Conservation (phyloP, 2,113 vertebrate species). For the Lathamus discolor region DNA sequence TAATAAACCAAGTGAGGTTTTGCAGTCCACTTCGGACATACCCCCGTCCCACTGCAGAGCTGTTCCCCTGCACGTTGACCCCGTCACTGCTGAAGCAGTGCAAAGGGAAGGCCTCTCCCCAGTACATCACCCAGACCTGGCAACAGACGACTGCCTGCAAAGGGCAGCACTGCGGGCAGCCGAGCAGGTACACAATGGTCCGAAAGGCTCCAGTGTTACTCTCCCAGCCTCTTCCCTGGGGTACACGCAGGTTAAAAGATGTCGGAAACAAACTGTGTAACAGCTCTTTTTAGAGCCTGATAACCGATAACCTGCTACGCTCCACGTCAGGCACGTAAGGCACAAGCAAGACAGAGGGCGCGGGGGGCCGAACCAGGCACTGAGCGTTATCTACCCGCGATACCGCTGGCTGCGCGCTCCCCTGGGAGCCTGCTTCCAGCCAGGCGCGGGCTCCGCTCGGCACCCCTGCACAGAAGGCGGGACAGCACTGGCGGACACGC, state of each 20-base stretch:
- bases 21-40: fast-evolving
- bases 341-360: fast-evolving
- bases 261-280: fast-evolving
- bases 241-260: fast-evolving
- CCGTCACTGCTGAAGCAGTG: fast-evolving
- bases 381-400: fast-evolving
- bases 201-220: fast-evolving
- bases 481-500: neutral
- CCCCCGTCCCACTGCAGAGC: fast-evolving
- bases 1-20: fast-evolving
- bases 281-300: fast-evolving
- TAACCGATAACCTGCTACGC: fast-evolving
- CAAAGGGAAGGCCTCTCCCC: neutral
- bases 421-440: fast-evolving
- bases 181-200: fast-evolving
- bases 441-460: neutral
- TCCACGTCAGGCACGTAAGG: fast-evolving
- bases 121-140: fast-evolving
- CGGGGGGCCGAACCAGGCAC: neutral
- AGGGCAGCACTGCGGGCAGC: neutral
- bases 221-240: neutral
- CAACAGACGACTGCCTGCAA: too few species aligned
- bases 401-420: fast-evolving
- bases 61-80: fast-evolving
- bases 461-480: neutral